Percentiles rank a stretch among this genome's conserved stretches.
Evolutionary conservation across 37 sponge, comb jelly and placozoan species (phyloP).

Genomic region (Chondrilla cf. caribensis): DNA sequence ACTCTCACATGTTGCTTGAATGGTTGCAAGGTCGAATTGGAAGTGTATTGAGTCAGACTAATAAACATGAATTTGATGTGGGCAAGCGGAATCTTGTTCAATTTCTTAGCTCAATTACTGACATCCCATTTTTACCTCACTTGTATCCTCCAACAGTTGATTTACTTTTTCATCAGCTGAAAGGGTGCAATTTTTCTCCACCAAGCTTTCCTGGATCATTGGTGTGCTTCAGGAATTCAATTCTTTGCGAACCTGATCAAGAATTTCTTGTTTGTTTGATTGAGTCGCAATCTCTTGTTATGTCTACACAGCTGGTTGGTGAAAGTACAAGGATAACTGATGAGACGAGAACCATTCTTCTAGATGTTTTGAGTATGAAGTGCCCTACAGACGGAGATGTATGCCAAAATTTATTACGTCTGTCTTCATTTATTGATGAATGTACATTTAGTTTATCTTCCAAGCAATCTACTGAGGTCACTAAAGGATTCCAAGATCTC

Average conservation of each 20-base stretch:
- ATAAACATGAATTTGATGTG: not conserved
- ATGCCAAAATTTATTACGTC: not conserved
- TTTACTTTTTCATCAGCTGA: not conserved
- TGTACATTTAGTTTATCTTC: not conserved
- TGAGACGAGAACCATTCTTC: not conserved
- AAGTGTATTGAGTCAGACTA: not conserved
- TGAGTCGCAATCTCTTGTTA: not conserved
- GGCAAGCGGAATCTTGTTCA: too few relatives aligned
- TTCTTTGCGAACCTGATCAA: conserved; percentile 7
- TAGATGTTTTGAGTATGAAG: not conserved
- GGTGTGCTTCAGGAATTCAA: not conserved
- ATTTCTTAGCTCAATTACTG: not conserved
- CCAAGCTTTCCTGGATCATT: not conserved
- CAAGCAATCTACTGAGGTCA: not conserved
- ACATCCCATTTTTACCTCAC: not conserved
- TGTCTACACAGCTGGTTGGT: not conserved
- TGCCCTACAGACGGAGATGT: not conserved
- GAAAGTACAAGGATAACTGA: too few relatives aligned
- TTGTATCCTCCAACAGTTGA: not conserved
- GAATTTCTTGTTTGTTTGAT: not conserved
- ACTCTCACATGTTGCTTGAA: not conserved
- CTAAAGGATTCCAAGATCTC: not conserved
- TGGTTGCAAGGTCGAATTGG: not conserved
- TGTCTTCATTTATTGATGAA: not conserved
- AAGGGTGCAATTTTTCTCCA: not conserved